Evolutionary conservation across 1,140 invertebrate species (phyloP).

Genomic region (Ruditapes philippinarum): DNA sequence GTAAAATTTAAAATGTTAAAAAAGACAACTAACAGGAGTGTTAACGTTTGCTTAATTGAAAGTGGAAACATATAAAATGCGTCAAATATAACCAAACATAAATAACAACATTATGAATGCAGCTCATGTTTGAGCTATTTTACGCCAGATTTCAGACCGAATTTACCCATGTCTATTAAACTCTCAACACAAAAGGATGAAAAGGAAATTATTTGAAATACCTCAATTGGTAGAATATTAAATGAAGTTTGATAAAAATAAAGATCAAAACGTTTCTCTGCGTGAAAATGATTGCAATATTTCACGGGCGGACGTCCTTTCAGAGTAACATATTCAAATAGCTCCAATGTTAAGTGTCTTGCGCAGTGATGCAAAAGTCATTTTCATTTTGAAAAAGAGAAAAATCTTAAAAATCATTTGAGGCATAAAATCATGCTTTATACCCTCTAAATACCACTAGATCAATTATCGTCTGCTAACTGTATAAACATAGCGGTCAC

Average conservation of each 20-base stretch:
- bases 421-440: conserved; percentile 21
- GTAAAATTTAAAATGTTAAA: too few species aligned
- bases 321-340: conserved; percentile 20
- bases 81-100: too few species aligned
- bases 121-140: conserved; percentile 30
- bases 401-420: conserved; percentile 21
- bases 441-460: neutral
- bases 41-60: too few species aligned
- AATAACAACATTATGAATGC: neutral
- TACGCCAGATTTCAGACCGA: conserved; percentile 32
- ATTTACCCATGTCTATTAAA: conserved; percentile 58
- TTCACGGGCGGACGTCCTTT: conserved; percentile 52
- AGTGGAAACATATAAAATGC: too few species aligned
- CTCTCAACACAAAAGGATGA: conserved; percentile 35
- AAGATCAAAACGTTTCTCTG: conserved; percentile 54
- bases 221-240: conserved; percentile 47
- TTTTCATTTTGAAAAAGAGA: conserved; percentile 20
- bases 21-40: too few species aligned
- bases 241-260: conserved; percentile 31
- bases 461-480: neutral
- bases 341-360: neutral
- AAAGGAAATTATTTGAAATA: conserved; percentile 51
- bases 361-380: conserved; percentile 16
- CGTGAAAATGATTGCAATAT: conserved; percentile 47
- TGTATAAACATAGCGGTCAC: conserved; percentile 27